phyloP scores from a whole-genome alignment of 2,888 invertebrate genomes.

The Ectobius pallidus region DNA sequence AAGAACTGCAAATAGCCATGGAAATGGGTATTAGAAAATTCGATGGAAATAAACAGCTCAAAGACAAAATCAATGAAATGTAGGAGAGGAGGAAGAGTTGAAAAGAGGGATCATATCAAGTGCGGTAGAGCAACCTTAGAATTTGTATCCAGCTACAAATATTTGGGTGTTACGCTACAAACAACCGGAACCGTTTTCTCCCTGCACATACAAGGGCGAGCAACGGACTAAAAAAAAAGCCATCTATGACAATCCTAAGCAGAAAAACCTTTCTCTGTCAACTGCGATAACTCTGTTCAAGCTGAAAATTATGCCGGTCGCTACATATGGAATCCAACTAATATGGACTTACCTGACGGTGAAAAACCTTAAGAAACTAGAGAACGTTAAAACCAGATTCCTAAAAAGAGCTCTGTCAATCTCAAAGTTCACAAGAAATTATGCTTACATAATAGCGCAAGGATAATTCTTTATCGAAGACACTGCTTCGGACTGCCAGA shows the following conservation, averaged over 20 bases:
- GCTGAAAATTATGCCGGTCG: not conserved
- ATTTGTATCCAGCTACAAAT: not conserved
- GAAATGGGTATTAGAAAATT: slow-evolving; percentile 3
- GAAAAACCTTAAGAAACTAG: too few species aligned
- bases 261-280: not conserved
- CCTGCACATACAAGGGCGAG: not conserved
- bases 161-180: not conserved
- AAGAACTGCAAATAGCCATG: not conserved
- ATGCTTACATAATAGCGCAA: not conserved
- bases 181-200: not conserved
- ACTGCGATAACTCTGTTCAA: not conserved
- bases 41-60: not conserved
- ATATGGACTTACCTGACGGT: not conserved
- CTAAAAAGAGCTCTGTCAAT: too few species aligned
- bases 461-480: not conserved
- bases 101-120: not conserved
- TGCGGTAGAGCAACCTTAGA: not conserved
- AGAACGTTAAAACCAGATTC: too few species aligned
- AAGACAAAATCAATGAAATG: too few species aligned
- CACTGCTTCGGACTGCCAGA: not conserved
- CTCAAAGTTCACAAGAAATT: not conserved
- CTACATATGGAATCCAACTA: too few species aligned
- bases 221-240: not conserved
- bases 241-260: not conserved
- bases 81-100: not conserved